Percentiles rank a stretch among this genome's conserved stretches.
These are phyloP conservation scores for Pristiophorus japonicus DNA, from an alignment of 2,113 vertebrate species.

Conservation along the genomic window DNA sequence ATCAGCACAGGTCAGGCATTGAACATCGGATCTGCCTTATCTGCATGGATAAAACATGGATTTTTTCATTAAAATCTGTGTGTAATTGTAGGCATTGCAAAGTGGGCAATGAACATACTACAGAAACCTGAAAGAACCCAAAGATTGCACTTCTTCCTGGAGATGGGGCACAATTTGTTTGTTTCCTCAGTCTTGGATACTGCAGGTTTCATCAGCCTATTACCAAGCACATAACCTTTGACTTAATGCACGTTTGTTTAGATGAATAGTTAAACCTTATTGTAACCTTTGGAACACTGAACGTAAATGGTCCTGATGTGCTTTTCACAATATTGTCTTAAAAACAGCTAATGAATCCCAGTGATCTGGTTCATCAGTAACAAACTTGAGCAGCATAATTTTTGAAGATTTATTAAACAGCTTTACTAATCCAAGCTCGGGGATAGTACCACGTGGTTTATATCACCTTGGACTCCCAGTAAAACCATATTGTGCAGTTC, in stretches of 20 bases:
- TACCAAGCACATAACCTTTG: background rate
- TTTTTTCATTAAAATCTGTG: background rate
- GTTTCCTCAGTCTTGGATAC: background rate
- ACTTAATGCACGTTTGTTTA: constrained; percentile 9
- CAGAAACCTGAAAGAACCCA: background rate
- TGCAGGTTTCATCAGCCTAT: background rate
- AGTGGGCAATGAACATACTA: background rate
- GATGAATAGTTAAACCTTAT: constrained; percentile 29
- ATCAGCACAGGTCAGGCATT: background rate
- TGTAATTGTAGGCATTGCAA: background rate
- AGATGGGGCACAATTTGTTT: background rate
- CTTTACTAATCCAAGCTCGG: background rate
- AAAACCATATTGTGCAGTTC: background rate
- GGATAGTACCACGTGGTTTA: background rate
- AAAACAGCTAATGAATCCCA: background rate
- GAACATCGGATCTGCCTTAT: background rate
- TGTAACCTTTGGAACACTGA: constrained; percentile 28
- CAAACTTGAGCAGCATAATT: background rate
- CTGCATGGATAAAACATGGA: background rate
- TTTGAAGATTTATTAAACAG: background rate
- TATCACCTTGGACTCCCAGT: background rate
- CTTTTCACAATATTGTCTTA: background rate
- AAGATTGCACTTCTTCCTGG: background rate
- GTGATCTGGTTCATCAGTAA: background rate
- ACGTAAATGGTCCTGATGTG: background rate